phyloP scores from a whole-genome alignment of 2,113 vertebrate genomes.

The Prionailurus bengalensis region DNA sequence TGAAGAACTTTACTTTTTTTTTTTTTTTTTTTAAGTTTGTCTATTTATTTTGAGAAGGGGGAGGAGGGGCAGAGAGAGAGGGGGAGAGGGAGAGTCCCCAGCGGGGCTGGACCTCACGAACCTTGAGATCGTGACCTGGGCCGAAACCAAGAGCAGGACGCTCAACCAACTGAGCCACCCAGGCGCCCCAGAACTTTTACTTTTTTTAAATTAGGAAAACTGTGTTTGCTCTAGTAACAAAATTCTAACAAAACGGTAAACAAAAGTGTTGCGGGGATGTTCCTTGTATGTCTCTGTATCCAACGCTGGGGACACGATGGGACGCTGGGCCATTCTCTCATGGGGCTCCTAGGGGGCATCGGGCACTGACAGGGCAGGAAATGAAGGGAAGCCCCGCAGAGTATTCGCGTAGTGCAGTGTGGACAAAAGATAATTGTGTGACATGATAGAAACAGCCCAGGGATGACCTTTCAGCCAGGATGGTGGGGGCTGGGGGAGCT shows the following conservation, averaged over 20 bases:
- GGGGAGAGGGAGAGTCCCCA: too few relatives aligned
- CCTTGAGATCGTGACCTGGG: too few relatives aligned
- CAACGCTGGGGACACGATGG: neutral
- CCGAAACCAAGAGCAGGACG: too few relatives aligned
- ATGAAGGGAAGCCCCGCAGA: neutral
- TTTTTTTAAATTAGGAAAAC: neutral
- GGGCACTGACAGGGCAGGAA: neutral
- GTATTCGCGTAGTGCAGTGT: too few relatives aligned
- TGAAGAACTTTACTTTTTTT: neutral
- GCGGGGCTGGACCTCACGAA: too few relatives aligned
- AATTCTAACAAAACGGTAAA: neutral
- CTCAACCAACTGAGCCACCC: too few relatives aligned
- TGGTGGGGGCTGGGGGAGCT: accelerated
- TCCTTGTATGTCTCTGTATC: neutral
- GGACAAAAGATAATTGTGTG: neutral
- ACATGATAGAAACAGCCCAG: neutral
- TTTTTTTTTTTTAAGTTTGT: too few relatives aligned
- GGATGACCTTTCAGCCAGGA: neutral
- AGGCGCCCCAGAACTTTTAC: neutral
- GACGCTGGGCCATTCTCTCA: neutral
- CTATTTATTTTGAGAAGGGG: too few relatives aligned
- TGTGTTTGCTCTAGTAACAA: neutral
- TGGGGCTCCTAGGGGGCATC: neutral
- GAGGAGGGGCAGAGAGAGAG: too few relatives aligned
- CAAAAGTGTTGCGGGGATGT: neutral